phyloP scores from a whole-genome alignment of 2,888 invertebrate species.

The Drosophila dives region DNA sequence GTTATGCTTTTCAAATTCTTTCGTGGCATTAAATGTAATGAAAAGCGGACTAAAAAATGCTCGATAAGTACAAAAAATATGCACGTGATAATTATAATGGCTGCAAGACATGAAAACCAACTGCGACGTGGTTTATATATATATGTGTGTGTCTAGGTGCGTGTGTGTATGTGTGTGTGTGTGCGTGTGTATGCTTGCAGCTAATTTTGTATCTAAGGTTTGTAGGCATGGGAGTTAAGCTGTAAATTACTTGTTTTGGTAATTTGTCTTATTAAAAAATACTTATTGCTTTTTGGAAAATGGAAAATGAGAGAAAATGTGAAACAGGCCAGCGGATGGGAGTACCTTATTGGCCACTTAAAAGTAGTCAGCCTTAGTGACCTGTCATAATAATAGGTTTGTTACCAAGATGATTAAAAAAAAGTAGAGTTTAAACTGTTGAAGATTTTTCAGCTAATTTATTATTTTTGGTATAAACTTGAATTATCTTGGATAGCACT shows the following conservation, averaged over 20 bases:
- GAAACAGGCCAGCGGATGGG: constrained; percentile 9
- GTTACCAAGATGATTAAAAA: background rate
- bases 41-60: constrained; percentile 76
- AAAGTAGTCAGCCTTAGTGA: background rate
- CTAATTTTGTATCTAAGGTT: constrained; percentile 21
- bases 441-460: background rate
- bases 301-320: constrained; percentile 23
- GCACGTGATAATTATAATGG: constrained; percentile 75
- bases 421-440: background rate
- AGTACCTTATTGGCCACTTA: background rate
- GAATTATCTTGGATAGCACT: background rate
- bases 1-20: constrained; percentile 79
- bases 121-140: constrained; percentile 12
- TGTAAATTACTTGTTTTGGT: constrained; percentile 48
- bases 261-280: constrained; percentile 50
- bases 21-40: constrained; percentile 78
- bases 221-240: constrained; percentile 26
- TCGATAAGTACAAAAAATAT: constrained; percentile 60
- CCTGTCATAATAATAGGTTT: constrained; percentile 4
- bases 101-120: constrained; percentile 64
- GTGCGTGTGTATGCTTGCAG: constrained; percentile 11
- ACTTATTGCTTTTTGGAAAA: constrained; percentile 31
- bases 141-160: constrained; percentile 2
- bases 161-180: constrained; percentile 5
- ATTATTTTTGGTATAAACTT: background rate